phyloP scores from a whole-genome alignment of 2,888 invertebrate genomes.

The Xylocampa areola region DNA sequence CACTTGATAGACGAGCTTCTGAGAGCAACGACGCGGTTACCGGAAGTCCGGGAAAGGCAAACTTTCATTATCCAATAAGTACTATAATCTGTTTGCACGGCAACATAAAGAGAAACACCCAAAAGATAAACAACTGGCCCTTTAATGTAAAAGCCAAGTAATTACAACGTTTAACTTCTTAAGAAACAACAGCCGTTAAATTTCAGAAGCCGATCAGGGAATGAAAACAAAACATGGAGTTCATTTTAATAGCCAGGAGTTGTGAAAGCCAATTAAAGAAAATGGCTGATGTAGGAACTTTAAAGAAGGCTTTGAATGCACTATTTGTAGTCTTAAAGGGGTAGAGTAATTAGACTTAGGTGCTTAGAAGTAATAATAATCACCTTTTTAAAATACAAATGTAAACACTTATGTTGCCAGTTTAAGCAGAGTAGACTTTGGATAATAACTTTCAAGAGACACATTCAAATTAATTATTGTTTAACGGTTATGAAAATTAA shows the following conservation, averaged over 20 bases:
- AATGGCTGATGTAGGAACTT: slow-evolving; percentile 13
- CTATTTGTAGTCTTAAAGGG: slow-evolving; percentile 5
- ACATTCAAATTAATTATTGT: too few relatives aligned
- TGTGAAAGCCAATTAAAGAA: slow-evolving; percentile 29
- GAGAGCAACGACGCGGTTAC: background rate
- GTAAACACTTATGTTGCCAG: background rate
- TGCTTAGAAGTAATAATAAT: slow-evolving; percentile 23
- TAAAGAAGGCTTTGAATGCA: slow-evolving; percentile 2
- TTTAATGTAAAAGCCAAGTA: slow-evolving; percentile 42
- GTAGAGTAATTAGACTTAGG: background rate
- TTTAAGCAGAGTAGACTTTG: slow-evolving; percentile 1
- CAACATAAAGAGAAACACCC: slow-evolving; percentile 31
- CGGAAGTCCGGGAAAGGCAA: background rate
- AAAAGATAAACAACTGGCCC: slow-evolving; percentile 39
- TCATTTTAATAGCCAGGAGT: slow-evolving; percentile 29
- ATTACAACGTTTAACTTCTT: slow-evolving; percentile 43
- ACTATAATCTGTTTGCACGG: slow-evolving; percentile 32
- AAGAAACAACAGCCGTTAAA: slow-evolving; percentile 48
- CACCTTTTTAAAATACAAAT: slow-evolving; percentile 24
- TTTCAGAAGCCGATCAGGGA: slow-evolving; percentile 41
- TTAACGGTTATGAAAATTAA: too few relatives aligned
- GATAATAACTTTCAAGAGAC: too few relatives aligned
- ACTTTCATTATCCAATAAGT: slow-evolving; percentile 21
- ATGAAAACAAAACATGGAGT: slow-evolving; percentile 41
- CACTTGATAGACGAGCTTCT: too few relatives aligned